These are phyloP conservation scores for Takifugu bimaculatus DNA, from an alignment of 2,113 vertebrate species.

Conservation along the genomic window DNA sequence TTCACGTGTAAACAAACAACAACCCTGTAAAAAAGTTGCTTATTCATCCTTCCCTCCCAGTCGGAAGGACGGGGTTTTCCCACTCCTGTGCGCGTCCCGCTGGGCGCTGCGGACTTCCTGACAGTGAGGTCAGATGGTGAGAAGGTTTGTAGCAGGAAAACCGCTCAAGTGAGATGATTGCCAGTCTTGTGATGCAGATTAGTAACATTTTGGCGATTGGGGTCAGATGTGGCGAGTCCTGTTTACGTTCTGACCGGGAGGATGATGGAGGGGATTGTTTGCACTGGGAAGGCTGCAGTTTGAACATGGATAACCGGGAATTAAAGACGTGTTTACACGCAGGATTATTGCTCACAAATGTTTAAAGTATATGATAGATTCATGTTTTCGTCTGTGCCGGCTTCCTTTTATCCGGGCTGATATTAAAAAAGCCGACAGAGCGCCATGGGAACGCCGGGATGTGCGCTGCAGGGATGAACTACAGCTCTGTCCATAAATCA, in stretches of 20 bases:
- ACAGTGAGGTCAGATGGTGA: slow-evolving; percentile 42
- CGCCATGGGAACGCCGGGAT: not conserved
- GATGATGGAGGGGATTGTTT: slow-evolving; percentile 15
- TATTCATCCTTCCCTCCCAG: slow-evolving; percentile 35
- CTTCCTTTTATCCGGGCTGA: not conserved
- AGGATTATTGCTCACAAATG: slow-evolving; percentile 12
- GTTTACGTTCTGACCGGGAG: slow-evolving; percentile 56
- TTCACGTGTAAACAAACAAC: not conserved
- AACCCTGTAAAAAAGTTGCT: slow-evolving; percentile 29
- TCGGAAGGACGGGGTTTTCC: slow-evolving; percentile 46
- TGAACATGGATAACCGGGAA: slow-evolving; percentile 10
- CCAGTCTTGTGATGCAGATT: slow-evolving; percentile 56
- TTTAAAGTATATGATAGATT: slow-evolving; percentile 7
- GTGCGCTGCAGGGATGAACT: too few species aligned
- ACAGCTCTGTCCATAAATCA: too few species aligned
- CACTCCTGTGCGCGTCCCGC: slow-evolving; percentile 40
- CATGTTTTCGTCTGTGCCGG: slow-evolving; percentile 3
- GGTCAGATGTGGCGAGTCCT: slow-evolving; percentile 51
- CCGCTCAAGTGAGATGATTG: slow-evolving; percentile 45
- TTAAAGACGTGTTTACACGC: slow-evolving; percentile 19
- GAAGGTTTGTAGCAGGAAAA: slow-evolving; percentile 39
- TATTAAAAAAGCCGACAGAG: slow-evolving; percentile 32
- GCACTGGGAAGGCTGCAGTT: slow-evolving; percentile 10
- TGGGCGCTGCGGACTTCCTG: slow-evolving; percentile 38
- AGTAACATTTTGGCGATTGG: slow-evolving; percentile 37